Evolutionary conservation across 2,797 vertebrate species (phyloP).

Genomic region (Spinus pinus): DNA sequence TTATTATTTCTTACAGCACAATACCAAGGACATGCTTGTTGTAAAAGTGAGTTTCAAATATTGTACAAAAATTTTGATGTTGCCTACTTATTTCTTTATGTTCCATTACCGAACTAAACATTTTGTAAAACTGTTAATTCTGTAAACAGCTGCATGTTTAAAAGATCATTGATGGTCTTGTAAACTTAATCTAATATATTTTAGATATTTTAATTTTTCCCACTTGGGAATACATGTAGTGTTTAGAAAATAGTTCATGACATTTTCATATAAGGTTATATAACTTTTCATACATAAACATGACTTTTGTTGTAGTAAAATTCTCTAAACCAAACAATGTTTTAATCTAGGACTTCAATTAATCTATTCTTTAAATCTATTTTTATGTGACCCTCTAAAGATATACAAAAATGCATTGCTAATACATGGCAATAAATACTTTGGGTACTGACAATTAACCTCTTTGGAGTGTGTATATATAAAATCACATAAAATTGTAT

Average conservation of each 20-base stretch:
- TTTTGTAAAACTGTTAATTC: constrained; percentile 83
- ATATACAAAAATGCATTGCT: constrained; percentile 86
- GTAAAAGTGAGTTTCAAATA: constrained; percentile 76
- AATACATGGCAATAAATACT: constrained; percentile 87
- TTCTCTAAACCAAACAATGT: constrained; percentile 81
- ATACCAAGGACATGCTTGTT: constrained; percentile 80
- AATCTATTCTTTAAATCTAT: constrained; percentile 88
- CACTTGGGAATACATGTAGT: constrained; percentile 81
- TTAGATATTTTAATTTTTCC: constrained; percentile 86
- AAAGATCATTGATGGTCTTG: constrained; percentile 80
- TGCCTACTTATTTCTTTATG: constrained; percentile 76
- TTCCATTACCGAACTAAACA: constrained; percentile 75
- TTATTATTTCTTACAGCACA: constrained; percentile 80
- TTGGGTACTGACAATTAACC: constrained; percentile 86
- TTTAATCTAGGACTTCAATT: constrained; percentile 81
- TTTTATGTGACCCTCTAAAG: constrained; percentile 89
- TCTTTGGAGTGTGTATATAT: constrained; percentile 83
- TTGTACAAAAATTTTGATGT: constrained; percentile 74
- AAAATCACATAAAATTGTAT: constrained; percentile 84
- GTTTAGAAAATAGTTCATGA: constrained; percentile 79
- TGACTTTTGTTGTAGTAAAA: constrained; percentile 80
- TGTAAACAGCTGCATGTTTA: constrained; percentile 91
- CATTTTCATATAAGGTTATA: constrained; percentile 85
- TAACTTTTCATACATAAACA: constrained; percentile 87
- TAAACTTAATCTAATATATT: constrained; percentile 86